phyloP scores from a whole-genome alignment of 2,888 invertebrate genomes.

The Nysson spinosus region DNA sequence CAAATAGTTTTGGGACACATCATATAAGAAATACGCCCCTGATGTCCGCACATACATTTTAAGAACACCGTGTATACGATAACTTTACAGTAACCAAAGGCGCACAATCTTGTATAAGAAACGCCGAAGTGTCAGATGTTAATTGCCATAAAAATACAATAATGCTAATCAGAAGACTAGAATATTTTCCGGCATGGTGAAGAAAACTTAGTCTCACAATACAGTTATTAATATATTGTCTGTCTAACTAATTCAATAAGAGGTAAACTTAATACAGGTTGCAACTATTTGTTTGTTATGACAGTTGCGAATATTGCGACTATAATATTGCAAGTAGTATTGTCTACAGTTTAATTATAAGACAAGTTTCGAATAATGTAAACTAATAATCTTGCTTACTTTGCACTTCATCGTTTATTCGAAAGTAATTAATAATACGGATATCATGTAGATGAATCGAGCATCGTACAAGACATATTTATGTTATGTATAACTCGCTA shows the following conservation, averaged over 20 bases:
- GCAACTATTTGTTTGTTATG: conserved; percentile 3
- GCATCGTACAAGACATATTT: no score
- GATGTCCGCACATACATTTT: no score
- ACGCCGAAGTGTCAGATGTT: conserved; percentile 22
- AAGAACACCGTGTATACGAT: no score
- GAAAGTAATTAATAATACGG: no score
- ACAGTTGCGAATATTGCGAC: neutral
- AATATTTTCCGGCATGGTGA: neutral
- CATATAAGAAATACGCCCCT: no score
- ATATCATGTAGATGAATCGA: no score
- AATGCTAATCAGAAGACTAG: conserved; percentile 16
- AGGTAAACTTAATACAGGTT: conserved; percentile 17
- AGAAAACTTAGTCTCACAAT: conserved; percentile 5
- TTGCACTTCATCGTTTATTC: no score
- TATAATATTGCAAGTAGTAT: neutral
- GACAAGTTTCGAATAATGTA: neutral
- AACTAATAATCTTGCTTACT: no score
- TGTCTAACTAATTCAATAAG: conserved; percentile 3
- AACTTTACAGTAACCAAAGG: conserved; percentile 28
- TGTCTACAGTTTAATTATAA: neutral
- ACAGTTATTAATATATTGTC: neutral
- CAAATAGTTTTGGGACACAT: no score
- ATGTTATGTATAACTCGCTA: no score
- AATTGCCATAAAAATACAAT: conserved; percentile 1
- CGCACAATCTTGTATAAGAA: conserved; percentile 10